Percentiles rank a stretch among this genome's conserved stretches.
phyloP scores from a whole-genome alignment of 2,888 invertebrate species.

The Cephus pulcher region DNA sequence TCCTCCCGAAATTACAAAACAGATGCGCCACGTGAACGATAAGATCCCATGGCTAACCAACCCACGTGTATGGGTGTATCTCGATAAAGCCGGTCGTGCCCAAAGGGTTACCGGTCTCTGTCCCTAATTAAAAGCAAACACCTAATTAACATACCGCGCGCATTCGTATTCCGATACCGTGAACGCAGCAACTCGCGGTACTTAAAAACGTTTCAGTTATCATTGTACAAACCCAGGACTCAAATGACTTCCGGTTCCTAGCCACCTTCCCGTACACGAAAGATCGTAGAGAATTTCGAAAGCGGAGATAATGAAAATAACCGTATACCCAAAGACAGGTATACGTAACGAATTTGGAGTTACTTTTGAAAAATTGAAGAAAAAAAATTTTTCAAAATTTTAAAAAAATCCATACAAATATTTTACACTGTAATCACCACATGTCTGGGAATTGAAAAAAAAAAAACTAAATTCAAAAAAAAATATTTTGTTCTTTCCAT shows the following conservation, averaged over 20 bases:
- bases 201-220: background rate
- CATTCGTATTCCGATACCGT: background rate
- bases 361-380: too few species aligned
- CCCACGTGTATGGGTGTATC: background rate
- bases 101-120: slow-evolving; percentile 18
- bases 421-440: too few species aligned
- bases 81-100: slow-evolving; percentile 2
- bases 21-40: slow-evolving; percentile 9
- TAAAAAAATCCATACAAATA: too few species aligned
- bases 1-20: slow-evolving; percentile 1
- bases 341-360: too few species aligned
- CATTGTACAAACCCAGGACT: background rate
- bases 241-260: background rate
- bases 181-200: background rate
- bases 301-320: too few species aligned
- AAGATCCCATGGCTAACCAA: slow-evolving; percentile 12
- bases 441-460: accelerated
- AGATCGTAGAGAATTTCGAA: background rate
- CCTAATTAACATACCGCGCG: slow-evolving; percentile 20
- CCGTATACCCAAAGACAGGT: too few species aligned
- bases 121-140: slow-evolving; percentile 19
- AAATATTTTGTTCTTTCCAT: too few species aligned
- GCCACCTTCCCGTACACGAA: background rate
- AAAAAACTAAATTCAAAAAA: too few species aligned
- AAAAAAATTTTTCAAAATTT: background rate